These are phyloP conservation scores for Petrophora chlorosata DNA, from an alignment of 2,888 invertebrate genomes.

Conservation along the genomic window DNA sequence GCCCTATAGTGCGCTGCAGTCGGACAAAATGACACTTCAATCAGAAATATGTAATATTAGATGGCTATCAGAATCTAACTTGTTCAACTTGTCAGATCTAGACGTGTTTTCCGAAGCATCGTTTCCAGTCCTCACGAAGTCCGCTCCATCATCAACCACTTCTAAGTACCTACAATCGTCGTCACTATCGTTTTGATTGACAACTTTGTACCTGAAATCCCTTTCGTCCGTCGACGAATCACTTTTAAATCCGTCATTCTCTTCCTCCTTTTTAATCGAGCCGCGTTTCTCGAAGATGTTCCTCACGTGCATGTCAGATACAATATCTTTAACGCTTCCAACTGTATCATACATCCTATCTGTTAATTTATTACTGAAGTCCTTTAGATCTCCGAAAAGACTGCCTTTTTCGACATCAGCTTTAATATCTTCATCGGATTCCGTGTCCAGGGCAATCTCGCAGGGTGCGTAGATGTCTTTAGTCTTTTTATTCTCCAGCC, in stretches of 20 bases:
- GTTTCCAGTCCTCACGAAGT: slow-evolving; percentile 57
- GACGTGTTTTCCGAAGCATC: slow-evolving; percentile 36
- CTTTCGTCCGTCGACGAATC: slow-evolving; percentile 42
- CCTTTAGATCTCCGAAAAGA: slow-evolving; percentile 57
- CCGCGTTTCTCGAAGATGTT: slow-evolving; percentile 57
- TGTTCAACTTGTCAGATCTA: slow-evolving; percentile 14
- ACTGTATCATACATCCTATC: slow-evolving; percentile 70
- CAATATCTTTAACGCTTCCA: slow-evolving; percentile 58
- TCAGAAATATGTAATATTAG: slow-evolving; percentile 44
- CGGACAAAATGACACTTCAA: too few relatives aligned
- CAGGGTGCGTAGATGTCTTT: slow-evolving; percentile 67
- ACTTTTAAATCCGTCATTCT: slow-evolving; percentile 43
- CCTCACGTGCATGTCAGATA: slow-evolving; percentile 56
- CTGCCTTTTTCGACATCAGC: slow-evolving; percentile 41
- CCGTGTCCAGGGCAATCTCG: slow-evolving; percentile 66
- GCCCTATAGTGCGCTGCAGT: too few relatives aligned
- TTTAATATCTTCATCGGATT: slow-evolving; percentile 49
- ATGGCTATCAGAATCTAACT: slow-evolving; percentile 28
- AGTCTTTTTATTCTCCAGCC: slow-evolving; percentile 46
- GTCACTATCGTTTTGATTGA: slow-evolving; percentile 64
- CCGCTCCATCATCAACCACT: slow-evolving; percentile 73
- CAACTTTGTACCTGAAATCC: slow-evolving; percentile 45
- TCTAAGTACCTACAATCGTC: slow-evolving; percentile 72
- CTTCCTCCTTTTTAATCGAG: slow-evolving; percentile 53
- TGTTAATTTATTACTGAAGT: slow-evolving; percentile 56